A percentile compares a stretch with the other conserved stretches of the same genome.
These are phyloP conservation scores for Calypte anna DNA, from an alignment of 2,113 vertebrate species.

Conservation along the genomic window DNA sequence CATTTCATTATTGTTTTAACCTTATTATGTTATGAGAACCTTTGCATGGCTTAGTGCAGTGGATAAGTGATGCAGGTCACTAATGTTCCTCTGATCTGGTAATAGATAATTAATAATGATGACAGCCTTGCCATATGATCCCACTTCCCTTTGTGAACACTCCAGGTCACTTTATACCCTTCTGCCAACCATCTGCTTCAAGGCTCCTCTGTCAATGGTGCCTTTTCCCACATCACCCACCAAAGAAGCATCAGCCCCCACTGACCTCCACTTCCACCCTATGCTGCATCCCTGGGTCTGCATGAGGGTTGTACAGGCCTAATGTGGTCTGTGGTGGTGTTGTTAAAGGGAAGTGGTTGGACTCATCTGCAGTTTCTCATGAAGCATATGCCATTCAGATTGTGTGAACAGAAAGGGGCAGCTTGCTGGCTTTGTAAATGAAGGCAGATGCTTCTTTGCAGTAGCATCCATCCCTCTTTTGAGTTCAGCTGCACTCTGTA, in stretches of 20 bases:
- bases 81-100: conserved; percentile 42
- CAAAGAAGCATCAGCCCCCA: not conserved
- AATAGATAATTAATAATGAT: conserved; percentile 53
- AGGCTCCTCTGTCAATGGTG: not conserved
- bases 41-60: not conserved
- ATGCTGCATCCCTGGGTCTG: accelerated
- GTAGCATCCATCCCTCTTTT: not conserved
- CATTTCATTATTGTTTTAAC: conserved; percentile 35
- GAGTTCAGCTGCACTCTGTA: not conserved
- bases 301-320: not conserved
- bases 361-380: not conserved
- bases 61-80: conserved; percentile 28
- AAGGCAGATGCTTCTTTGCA: not conserved
- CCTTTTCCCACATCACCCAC: not conserved
- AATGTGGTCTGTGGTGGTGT: not conserved
- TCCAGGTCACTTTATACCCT: not conserved
- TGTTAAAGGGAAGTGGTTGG: not conserved
- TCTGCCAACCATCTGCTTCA: not conserved
- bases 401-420: not conserved
- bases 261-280: not conserved
- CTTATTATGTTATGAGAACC: not conserved
- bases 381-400: not conserved
- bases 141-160: not conserved
- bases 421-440: not conserved
- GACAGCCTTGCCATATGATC: not conserved